Percentiles rank a stretch among this genome's conserved stretches.
Evolutionary conservation across 1,140 invertebrate species (phyloP).

Genomic region (Hormaphis cornu): DNA sequence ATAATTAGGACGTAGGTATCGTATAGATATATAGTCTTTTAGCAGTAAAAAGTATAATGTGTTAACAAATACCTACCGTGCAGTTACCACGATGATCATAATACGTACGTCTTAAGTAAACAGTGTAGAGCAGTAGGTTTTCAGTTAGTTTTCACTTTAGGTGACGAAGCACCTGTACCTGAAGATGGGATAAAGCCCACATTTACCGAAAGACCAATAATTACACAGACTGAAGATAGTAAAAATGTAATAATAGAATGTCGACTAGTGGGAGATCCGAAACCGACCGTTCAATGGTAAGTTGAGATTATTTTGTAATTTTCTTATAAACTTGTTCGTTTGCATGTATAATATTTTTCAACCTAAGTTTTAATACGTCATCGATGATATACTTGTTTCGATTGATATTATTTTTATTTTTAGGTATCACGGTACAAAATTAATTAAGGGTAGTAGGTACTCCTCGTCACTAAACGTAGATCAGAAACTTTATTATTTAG

Average conservation of each 20-base stretch:
- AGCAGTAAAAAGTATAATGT: background rate
- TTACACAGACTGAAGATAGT: conserved; percentile 87
- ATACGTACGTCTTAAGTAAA: background rate
- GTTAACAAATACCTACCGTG: background rate
- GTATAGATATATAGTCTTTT: background rate
- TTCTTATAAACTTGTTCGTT: background rate
- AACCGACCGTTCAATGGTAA: conserved; percentile 85
- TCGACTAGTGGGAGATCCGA: conserved; percentile 87
- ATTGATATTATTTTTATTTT: background rate
- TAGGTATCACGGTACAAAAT: conserved; percentile 54
- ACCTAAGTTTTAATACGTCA: too few species aligned
- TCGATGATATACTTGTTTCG: background rate
- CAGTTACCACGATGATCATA: background rate
- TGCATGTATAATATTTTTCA: background rate
- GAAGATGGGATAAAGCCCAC: conserved; percentile 85
- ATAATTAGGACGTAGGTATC: background rate
- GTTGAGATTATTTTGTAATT: conserved; percentile 39
- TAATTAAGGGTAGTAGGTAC: conserved; percentile 67
- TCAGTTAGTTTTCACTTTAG: conserved; percentile 44
- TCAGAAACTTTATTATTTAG: conserved; percentile 80
- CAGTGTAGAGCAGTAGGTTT: conserved; percentile 20
- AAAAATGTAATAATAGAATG: conserved; percentile 90
- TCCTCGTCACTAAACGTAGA: conserved; percentile 70
- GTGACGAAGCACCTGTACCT: conserved; percentile 82
- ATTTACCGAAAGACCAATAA: conserved; percentile 91